Conservation (phyloP, 1,140 invertebrate species). For the Lordiphosa mommai region DNA sequence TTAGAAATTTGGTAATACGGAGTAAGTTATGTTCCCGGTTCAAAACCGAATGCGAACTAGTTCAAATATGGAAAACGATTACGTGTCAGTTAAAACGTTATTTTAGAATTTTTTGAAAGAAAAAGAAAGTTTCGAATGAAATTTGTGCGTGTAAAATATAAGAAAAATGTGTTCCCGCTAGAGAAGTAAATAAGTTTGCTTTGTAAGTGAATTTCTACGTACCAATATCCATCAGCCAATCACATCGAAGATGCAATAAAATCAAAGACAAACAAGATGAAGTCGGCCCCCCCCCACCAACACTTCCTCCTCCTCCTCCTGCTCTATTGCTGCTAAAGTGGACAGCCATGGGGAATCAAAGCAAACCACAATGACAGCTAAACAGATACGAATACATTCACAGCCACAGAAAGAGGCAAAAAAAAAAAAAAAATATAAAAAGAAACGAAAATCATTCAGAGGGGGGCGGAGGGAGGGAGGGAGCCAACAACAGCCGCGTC, state of each 20-base stretch:
- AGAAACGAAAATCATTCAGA: conserved; percentile 41
- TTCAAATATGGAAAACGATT: no score
- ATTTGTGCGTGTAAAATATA: no score
- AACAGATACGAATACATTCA: conserved; percentile 19
- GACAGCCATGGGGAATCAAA: conserved; percentile 49
- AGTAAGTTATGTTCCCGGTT: no score
- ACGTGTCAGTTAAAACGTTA: no score
- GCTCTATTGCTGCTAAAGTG: conserved; percentile 34
- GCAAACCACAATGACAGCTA: conserved; percentile 35
- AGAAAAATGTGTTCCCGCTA: no score
- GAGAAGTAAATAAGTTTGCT: no score
- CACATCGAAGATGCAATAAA: conserved; percentile 24
- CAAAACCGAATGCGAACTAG: no score
- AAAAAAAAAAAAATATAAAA: conserved; percentile 19
- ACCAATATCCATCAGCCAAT: conserved; percentile 11
- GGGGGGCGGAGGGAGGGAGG: not conserved
- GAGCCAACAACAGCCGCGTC: conserved; percentile 3
- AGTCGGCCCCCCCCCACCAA: conserved; percentile 15
- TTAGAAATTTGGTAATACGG: no score
- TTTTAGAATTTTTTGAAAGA: no score
- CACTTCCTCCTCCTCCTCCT: not conserved
- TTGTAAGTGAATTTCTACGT: no score
- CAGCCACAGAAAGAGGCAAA: conserved; percentile 15
- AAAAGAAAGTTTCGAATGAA: no score
- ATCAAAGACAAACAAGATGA: conserved; percentile 42